Evolutionary conservation across 2,113 vertebrate species (phyloP), one percentile per base, ranked within the genome.

Genomic region (Syrrhaptes paradoxus): DNA sequence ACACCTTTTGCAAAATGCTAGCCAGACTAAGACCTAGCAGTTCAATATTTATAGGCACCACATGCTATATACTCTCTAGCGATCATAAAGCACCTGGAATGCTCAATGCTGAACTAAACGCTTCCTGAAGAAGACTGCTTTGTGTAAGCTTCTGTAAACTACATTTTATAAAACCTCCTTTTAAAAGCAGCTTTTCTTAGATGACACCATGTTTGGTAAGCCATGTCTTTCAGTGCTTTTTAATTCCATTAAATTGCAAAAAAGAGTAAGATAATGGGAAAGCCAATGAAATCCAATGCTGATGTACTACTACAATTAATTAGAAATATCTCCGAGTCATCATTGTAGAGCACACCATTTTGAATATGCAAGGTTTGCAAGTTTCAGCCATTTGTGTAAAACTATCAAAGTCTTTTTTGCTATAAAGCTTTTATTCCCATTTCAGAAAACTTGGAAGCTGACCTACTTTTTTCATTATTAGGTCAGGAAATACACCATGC

Each of bases 311-410:
- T 41, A n/a, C 36, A 90, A 72, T 85, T 91, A 85, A 73, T 94
- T 77, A 90, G 75, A 88, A 93, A 80, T 76, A 94, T 70, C 75
- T 91, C 68, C 55, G 80, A 92, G 75, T 48, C 82, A 90, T 88
- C 90, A 54, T 7, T 41, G 51, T 73, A 29, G 43, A 54, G 63
- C 81, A 87, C 70, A 90, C 20, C 49, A 41, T 46, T 90, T 76
- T 51, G 52, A 90, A 92, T 34, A 87, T 74, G 90, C 90, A 94
- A 92, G 79, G 67, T 48, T 66, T 86, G 79, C 94, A 95, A 90
- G 63, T 86, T 88, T 83, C 83, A 80, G 55, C 43, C 55, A 54
- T 74, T 88, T 88, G 72, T 90, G 55, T 80, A 54, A 83, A 95
- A 54, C 78, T 83, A 73, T 74, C 59, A 66, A 90, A 95, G 67